These are phyloP conservation scores for Helarctos malayanus DNA, from an alignment of 2,797 vertebrate species.

Conservation along the genomic window DNA sequence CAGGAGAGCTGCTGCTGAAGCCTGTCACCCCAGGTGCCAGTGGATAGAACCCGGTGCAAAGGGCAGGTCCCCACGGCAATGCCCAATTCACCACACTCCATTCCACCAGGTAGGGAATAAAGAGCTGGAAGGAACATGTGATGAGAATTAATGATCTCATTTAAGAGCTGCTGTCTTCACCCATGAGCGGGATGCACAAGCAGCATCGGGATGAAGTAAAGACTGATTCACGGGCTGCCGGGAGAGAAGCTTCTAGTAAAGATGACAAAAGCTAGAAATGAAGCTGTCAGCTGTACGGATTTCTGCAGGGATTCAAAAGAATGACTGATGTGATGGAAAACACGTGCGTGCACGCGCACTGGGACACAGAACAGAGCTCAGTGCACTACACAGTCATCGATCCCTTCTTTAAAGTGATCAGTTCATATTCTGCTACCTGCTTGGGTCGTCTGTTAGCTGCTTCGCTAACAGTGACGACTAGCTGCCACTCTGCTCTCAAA, in stretches of 20 bases:
- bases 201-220: neutral
- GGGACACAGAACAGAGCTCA: neutral
- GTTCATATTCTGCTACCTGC: neutral
- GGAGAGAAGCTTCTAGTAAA: neutral
- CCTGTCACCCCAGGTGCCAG: fast-evolving
- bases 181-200: neutral
- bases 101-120: neutral
- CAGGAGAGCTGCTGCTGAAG: neutral
- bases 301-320: neutral
- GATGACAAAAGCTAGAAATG: neutral
- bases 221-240: fast-evolving
- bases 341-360: fast-evolving
- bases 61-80: neutral
- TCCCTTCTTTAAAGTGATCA: neutral
- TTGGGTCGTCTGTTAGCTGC: neutral
- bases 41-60: neutral
- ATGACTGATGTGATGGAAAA: neutral
- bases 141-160: neutral
- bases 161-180: neutral
- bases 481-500: neutral
- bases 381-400: no score
- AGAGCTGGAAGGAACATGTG: neutral
- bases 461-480: neutral
- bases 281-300: neutral
- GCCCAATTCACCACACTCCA: neutral